Base-by-base conservation (phyloP, 2,797 vertebrate genomes). In the Orestias chungarensis region DNA sequence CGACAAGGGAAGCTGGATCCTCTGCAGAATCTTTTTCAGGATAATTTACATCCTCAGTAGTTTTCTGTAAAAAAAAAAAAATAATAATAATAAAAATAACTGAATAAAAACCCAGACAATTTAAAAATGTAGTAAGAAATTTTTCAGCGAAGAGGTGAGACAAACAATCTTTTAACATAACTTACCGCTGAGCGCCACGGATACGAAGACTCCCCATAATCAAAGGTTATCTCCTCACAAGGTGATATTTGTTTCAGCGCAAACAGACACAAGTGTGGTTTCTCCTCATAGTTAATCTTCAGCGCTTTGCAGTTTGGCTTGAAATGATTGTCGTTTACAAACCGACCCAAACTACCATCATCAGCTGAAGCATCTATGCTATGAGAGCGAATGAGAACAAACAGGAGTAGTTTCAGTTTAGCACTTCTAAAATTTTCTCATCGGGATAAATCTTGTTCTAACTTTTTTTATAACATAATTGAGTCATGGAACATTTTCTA, bases 261-360 rank as follows among this genome's bases (percentile, higher is more conserved):
- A 64, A 85, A 86, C 27, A 87, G 76, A 14, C 87, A 89, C 66
- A 89, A 29, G 55, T 82, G 87, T 25, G 87, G 83, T 35, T 64
- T 84, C 43, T 55, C 74, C 12, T 84, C 33, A 6, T 0, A 76
- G 1, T 69, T 17, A 1, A 84, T 31, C 33, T 33, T 83, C 75
- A 29, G 82, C 20, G 87, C 72, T 68, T 68, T 31, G 35, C 87
- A 89, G 74, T 79, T 86, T n/a, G 85, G 87, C 38, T 25, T 71
- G 2, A 5, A 18, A 49, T 84, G 74, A 29, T 87, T 46, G 0
- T 87, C 85, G 8, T 87, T 88, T 25, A 85, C 85, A 0, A 88
- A 70, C 46, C 87, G 75, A 6, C 87, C 87, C 0, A 88, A 74
- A 27, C 42, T 68, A 23, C 72, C 64, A 6, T 82, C 78, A 0